phyloP scores from a whole-genome alignment of 2,888 invertebrate genomes.

The Elmis aenea region DNA sequence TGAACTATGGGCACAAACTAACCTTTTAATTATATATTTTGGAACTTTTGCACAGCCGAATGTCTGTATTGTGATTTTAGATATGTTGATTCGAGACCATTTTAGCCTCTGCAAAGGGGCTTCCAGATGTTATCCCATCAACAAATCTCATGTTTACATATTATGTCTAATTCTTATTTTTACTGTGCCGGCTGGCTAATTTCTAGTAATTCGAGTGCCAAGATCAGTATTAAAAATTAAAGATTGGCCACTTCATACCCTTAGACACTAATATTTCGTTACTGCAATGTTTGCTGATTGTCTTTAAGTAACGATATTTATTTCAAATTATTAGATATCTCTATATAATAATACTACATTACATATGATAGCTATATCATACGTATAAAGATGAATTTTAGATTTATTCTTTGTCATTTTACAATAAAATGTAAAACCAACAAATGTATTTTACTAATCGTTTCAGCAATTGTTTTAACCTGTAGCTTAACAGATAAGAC shows the following conservation, averaged over 20 bases:
- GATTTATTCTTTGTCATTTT: conserved; percentile 69
- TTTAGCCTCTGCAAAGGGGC: conserved; percentile 11
- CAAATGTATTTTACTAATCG: not conserved
- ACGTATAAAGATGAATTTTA: conserved; percentile 54
- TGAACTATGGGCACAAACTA: conserved; percentile 50
- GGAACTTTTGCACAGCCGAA: conserved; percentile 8
- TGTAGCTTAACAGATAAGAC: too few relatives aligned
- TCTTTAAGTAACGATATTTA: conserved; percentile 28
- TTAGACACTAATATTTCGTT: conserved; percentile 24
- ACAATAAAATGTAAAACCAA: conserved; percentile 52
- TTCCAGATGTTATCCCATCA: conserved; percentile 6
- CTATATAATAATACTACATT: conserved; percentile 45
- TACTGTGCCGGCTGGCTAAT: too few relatives aligned
- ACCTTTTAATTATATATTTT: conserved; percentile 36
- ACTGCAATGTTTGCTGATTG: conserved; percentile 18
- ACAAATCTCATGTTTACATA: conserved; percentile 13
- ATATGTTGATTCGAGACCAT: conserved; percentile 5
- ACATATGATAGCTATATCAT: conserved; percentile 46
- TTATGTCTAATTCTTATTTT: conserved; percentile 15
- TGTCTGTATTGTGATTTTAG: not conserved
- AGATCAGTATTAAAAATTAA: conserved; percentile 42
- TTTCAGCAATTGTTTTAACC: too few relatives aligned
- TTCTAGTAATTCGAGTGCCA: conserved; percentile 44
- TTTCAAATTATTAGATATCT: conserved; percentile 35
- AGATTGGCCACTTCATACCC: conserved; percentile 44